Base-by-base conservation (phyloP, 2,888 invertebrate genomes). In the Caenorhabditis plicata region DNA sequence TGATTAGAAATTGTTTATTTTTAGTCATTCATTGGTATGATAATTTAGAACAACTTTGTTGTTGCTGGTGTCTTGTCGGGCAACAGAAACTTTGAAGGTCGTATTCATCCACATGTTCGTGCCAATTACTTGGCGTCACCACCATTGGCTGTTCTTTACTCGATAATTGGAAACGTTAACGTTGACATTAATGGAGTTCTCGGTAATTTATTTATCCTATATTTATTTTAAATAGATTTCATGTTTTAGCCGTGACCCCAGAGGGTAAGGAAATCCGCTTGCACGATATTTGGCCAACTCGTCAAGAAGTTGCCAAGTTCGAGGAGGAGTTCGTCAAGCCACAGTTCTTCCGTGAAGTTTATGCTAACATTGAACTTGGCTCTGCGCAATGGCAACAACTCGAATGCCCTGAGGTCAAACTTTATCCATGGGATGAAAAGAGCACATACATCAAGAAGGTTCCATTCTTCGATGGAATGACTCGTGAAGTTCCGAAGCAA, bases 41-140 rank as follows among this genome's bases (percentile, higher is more conserved):
- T 41, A 13, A 51, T 80, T 8, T 81, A 90, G 88, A 91, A 92
- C 80, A 90, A 91, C 81, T 85, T 96, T 36, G 91, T 98, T 0
- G 93, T 93, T 77, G 91, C 91, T 80, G 94, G 95, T 0, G 93
- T 98, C 0, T 85, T 98, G 0, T 95, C 95, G 0, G 96, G 96
- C 0, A 98, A 98, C 83, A 86, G 96, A 3, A 98, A 98, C 84
- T 98, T 96, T 82, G 96, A 98, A 82, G 96, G 96, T 0, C 87
- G 98, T 43, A 92, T 98, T 80, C 95, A 98, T 82, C 95, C 96
- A 0, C 89, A 91, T 82, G 94, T 95, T 0, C 85, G 70, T 20
- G 96, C 96, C 32, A 98, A 98, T 84, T 98, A 96, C 82, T 86
- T 98, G 65, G 96, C 96, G 0, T 93, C 93, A n/a, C 96, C 98